phyloP scores from a whole-genome alignment of 2,888 invertebrate genomes.

The Anticlea derivata region DNA sequence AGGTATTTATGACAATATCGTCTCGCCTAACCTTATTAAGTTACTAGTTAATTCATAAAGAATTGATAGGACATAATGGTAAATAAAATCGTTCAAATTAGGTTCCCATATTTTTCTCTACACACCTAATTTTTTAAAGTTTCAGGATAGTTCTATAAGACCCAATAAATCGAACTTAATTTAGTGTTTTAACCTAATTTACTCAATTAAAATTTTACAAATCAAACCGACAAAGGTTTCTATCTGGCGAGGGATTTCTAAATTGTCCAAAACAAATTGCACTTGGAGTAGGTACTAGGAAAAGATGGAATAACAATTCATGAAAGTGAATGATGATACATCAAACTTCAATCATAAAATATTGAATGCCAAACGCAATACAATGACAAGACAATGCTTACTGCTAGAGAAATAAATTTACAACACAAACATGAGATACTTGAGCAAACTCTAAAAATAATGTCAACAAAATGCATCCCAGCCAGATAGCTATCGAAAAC shows the following conservation, averaged over 20 bases:
- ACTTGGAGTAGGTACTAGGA: slow-evolving; percentile 14
- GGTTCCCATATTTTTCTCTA: slow-evolving; percentile 62
- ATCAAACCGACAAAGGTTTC: slow-evolving; percentile 58
- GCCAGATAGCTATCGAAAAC: slow-evolving; percentile 70
- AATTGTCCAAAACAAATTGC: slow-evolving; percentile 38
- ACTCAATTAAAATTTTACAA: slow-evolving; percentile 59
- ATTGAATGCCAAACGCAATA: slow-evolving; percentile 37
- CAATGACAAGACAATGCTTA: slow-evolving; percentile 56
- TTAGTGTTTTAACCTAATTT: slow-evolving; percentile 40
- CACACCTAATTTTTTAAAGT: slow-evolving; percentile 63
- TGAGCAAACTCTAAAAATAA: slow-evolving; percentile 72
- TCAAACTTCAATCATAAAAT: slow-evolving; percentile 15
- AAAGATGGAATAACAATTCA: not conserved
- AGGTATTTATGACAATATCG: slow-evolving; percentile 83
- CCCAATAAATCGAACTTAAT: slow-evolving; percentile 72
- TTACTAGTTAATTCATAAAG: slow-evolving; percentile 83
- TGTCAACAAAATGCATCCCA: slow-evolving; percentile 67
- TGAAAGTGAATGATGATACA: slow-evolving; percentile 9
- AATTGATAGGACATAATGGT: slow-evolving; percentile 82
- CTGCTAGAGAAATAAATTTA: slow-evolving; percentile 65
- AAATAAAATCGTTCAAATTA: slow-evolving; percentile 76
- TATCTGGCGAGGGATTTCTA: slow-evolving; percentile 72
- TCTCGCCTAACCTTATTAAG: slow-evolving; percentile 84
- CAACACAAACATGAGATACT: slow-evolving; percentile 66
- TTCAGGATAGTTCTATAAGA: slow-evolving; percentile 64